A percentile compares a stretch with the other conserved stretches of the same genome.
phyloP scores from a whole-genome alignment of 2,113 vertebrate genomes.

The Tupaia tana region DNA sequence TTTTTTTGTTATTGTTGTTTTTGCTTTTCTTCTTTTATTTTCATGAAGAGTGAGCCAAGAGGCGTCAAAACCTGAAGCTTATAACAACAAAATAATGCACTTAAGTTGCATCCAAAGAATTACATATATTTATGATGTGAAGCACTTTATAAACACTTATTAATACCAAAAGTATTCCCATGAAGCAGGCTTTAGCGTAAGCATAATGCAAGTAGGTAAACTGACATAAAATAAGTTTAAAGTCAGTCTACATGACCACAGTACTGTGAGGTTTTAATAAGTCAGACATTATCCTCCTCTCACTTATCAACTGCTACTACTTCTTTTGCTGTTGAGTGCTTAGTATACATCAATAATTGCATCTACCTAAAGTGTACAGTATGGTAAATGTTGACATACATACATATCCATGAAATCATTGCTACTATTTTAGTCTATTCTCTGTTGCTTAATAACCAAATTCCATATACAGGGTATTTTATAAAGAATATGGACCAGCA shows the following conservation, averaged over 20 bases:
- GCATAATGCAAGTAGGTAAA: neutral
- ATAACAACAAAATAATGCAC: neutral
- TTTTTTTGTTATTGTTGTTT: neutral
- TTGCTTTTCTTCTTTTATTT: neutral
- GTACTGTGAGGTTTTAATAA: neutral
- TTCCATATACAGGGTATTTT: too few relatives aligned
- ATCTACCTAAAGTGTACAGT: neutral
- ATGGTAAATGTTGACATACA: neutral
- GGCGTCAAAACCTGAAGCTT: neutral
- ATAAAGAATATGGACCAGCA: too few relatives aligned
- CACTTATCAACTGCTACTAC: neutral
- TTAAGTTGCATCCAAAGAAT: neutral
- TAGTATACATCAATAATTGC: neutral
- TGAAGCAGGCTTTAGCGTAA: neutral
- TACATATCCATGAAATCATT: neutral
- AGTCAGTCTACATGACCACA: neutral
- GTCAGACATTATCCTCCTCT: neutral
- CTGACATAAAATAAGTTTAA: neutral
- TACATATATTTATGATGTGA: neutral
- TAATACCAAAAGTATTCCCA: neutral
- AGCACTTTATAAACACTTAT: neutral
- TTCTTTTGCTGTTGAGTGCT: neutral
- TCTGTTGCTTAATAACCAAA: too few relatives aligned
- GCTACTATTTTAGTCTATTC: neutral
- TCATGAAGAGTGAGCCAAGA: neutral